Conservation (phyloP, 1,140 invertebrate genomes). For the Saccostrea echinata region DNA sequence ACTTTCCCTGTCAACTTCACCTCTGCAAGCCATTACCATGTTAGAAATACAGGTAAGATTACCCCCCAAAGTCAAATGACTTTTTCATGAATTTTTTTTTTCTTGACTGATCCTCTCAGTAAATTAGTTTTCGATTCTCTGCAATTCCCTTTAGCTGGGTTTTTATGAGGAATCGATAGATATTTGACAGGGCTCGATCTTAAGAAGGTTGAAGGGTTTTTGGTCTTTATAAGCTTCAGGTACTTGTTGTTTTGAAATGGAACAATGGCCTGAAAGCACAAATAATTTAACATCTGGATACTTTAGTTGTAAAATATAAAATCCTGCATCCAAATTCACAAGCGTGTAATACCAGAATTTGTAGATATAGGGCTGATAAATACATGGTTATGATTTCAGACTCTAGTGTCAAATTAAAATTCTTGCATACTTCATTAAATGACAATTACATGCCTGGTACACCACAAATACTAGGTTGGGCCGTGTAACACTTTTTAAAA, state of each 20-base stretch:
- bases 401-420: conserved; percentile 24
- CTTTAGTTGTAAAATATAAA: not conserved
- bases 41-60: conserved; percentile 29
- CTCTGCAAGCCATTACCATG: not conserved
- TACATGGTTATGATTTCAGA: not conserved
- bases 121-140: conserved; percentile 32
- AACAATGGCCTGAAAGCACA: not conserved
- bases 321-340: not conserved
- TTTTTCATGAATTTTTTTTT: not conserved
- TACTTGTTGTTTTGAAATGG: not conserved
- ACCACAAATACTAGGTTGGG: not conserved
- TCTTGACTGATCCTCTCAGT: not conserved
- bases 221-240: not conserved
- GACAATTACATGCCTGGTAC: conserved; percentile 26
- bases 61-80: not conserved
- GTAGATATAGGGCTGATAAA: not conserved
- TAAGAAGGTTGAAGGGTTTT: not conserved
- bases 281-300: not conserved
- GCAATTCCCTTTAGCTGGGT: not conserved
- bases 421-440: conserved; percentile 30
- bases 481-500: conserved; percentile 16
- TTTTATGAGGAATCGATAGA: conserved; percentile 23
- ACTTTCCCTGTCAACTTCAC: not conserved
- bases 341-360: not conserved
- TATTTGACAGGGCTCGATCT: conserved; percentile 5